Evolutionary conservation across 2,113 vertebrate genomes (phyloP).

Genomic region (Hemiscyllium ocellatum): DNA sequence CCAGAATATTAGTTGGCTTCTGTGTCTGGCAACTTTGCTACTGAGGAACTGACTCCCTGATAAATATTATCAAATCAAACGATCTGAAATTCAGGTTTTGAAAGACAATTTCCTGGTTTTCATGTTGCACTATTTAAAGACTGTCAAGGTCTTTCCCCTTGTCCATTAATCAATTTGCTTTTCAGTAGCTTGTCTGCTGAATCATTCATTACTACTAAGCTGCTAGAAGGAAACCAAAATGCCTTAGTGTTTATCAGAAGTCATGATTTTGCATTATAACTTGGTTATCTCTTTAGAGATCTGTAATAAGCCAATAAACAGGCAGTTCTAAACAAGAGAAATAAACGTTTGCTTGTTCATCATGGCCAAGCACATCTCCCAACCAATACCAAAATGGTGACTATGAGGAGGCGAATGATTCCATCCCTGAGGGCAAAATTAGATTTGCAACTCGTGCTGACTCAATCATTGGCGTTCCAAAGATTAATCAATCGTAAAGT

Average conservation of each 20-base stretch:
- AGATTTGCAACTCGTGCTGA: not conserved
- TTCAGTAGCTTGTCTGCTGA: not conserved
- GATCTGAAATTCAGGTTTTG: not conserved
- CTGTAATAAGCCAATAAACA: not conserved
- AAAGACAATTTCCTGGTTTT: not conserved
- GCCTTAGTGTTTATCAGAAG: not conserved
- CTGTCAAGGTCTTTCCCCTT: not conserved
- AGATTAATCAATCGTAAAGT: not conserved
- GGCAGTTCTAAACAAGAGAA: not conserved
- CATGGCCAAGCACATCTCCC: not conserved
- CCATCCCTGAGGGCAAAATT: not conserved
- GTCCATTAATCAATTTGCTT: not conserved
- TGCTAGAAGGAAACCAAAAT: not conserved
- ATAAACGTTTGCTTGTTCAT: not conserved
- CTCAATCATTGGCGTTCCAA: not conserved
- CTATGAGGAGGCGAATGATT: not conserved
- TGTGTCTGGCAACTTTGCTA: too few relatives aligned
- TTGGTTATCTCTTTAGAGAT: not conserved
- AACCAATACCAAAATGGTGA: not conserved
- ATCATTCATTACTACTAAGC: not conserved
- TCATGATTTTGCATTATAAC: not conserved
- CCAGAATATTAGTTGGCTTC: too few relatives aligned
- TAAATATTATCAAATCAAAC: not conserved
- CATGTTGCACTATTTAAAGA: not conserved
- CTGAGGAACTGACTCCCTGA: too few relatives aligned